A percentile compares a stretch with the other conserved stretches of the same genome.
Conservation (phyloP, 1,140 invertebrate genomes). For the Ceratina japonica region DNA sequence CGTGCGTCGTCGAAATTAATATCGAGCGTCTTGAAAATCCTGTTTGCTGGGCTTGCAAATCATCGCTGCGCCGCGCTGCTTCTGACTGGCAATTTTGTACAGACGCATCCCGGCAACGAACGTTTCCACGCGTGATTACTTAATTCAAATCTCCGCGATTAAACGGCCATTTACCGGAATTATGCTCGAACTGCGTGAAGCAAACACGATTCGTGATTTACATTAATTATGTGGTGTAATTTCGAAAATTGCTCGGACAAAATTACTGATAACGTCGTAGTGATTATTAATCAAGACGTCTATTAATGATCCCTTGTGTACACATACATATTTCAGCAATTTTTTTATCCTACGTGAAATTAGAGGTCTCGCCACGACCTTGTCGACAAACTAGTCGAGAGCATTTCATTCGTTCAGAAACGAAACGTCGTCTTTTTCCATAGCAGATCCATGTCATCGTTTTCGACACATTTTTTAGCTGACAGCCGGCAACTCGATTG, state of each 20-base stretch:
- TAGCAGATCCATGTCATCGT: constrained; percentile 22
- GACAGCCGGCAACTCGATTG: not conserved
- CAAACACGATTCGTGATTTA: not conserved
- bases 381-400: constrained; percentile 8
- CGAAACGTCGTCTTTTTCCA: not conserved
- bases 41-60: constrained; percentile 36
- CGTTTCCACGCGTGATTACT: constrained; percentile 2
- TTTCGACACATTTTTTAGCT: constrained; percentile 20
- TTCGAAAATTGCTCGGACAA: not conserved
- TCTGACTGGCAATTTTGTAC: constrained; percentile 25
- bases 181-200: too few relatives aligned
- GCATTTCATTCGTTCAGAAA: not conserved
- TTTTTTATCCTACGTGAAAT: constrained; percentile 23
- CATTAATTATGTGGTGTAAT: not conserved
- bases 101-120: not conserved
- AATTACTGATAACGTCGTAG: too few relatives aligned
- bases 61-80: not conserved
- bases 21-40: constrained; percentile 28
- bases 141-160: not conserved
- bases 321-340: not conserved
- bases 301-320: not conserved
- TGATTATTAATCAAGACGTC: too few relatives aligned
- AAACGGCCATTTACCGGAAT: not conserved
- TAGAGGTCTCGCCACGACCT: constrained; percentile 29
- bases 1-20: constrained; percentile 23